Conservation (phyloP, 53 echinoderm and acorn worm species). For the Zoroaster sp. region DNA sequence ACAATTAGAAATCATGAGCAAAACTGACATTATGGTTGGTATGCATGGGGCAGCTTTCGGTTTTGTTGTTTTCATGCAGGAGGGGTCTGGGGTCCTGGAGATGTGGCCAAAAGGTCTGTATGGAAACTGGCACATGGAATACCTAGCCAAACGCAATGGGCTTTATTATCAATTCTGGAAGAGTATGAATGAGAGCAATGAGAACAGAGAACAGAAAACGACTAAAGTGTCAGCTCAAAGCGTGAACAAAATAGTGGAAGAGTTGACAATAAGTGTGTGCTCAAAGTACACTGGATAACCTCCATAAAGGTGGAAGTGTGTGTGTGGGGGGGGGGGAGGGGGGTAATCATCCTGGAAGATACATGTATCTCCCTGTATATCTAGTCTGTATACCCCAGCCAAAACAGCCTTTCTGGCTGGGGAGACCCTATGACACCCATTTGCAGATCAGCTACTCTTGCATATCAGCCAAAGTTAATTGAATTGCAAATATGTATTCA, state of each 20-base stretch:
- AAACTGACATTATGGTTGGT: constrained; percentile 46
- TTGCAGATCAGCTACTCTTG: too few relatives aligned
- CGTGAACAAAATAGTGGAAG: constrained; percentile 14
- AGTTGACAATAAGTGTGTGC: constrained; percentile 12
- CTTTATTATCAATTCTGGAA: constrained; percentile 49
- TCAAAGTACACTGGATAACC: constrained; percentile 39
- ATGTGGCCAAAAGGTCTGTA: constrained; percentile 29
- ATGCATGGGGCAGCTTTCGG: constrained; percentile 59
- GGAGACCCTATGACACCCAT: too few relatives aligned
- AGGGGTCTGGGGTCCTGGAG: constrained; percentile 41
- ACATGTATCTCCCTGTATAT: too few relatives aligned
- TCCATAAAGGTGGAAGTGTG: too few relatives aligned
- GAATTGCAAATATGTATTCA: too few relatives aligned
- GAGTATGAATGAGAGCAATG: neutral
- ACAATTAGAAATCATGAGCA: constrained; percentile 34
- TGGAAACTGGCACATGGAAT: constrained; percentile 64
- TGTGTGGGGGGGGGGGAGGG: too few relatives aligned
- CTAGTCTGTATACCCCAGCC: too few relatives aligned
- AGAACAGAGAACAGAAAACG: neutral
- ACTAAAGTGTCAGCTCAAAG: constrained; percentile 9
- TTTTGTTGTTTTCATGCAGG: constrained; percentile 35
- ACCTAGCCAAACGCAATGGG: constrained; percentile 51
- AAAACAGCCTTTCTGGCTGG: too few relatives aligned
- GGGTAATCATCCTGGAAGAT: too few relatives aligned
- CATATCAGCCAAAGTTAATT: too few relatives aligned